Base-by-base conservation (phyloP, 2,888 invertebrate species). In the Glyphotaelius pellucidus region DNA sequence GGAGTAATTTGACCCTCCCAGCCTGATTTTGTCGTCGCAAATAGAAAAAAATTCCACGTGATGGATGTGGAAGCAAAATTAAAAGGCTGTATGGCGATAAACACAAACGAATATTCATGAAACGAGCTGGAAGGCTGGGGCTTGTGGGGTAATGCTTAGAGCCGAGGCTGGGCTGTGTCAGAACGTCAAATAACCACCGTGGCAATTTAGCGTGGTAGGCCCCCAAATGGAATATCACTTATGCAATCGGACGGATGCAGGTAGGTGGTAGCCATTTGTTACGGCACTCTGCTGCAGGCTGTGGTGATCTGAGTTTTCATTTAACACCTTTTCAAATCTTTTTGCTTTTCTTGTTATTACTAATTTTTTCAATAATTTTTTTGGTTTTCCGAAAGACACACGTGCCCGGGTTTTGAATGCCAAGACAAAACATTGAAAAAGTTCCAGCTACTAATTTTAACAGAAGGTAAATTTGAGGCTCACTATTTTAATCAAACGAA, bases 41-140 rank as follows among this genome's bases (percentile, higher is more conserved):
- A 81, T 91, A 90, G 79, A 80, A 80, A 91, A 67, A 90, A 90
- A 47, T 31, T 42, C 30, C 86, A 79, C 90, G 80, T 90, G 92
- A 90, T 86, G 90, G 90, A 92, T 92, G 92, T 67, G 81, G 47
- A 88, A 90, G 88, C 88, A 92, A 92, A 90, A 92, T 90, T 92
- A 92, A 92, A 92, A 90, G 92, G 88, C 90, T 83, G 83, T 90
- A 52, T 90, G 92, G 90, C 92, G 88, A 92, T 92, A 90, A 92
- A 92, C 90, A 92, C 92, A 87, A 35, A 32, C 67, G 92, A 92
- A 92, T 92, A 92, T 92, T 92, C 90, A 92, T 92, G 92, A 92
- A 90, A 90, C 67, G 80, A 38, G n/a, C 42, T n/a, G 38, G 85
- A 42, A 67, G 80, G 83, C 31, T 35, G 83, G 83, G 15, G 32